Evolutionary conservation across 1,140 invertebrate genomes (phyloP).

Genomic region (Popillia japonica): DNA sequence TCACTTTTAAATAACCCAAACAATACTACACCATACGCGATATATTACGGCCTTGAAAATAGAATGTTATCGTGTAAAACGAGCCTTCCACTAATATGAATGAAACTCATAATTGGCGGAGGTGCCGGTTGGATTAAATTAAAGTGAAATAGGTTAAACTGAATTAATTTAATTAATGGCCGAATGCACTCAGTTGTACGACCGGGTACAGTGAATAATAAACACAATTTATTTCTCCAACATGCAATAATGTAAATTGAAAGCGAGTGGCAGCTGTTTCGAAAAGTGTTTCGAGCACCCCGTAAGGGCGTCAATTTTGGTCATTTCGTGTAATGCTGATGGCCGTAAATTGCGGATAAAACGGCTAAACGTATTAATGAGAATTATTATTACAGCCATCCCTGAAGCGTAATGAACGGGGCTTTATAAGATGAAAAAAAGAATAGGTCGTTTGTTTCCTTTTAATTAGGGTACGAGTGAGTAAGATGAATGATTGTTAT

Average conservation of each 20-base stretch:
- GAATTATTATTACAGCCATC: too few species aligned
- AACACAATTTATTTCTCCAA: neutral
- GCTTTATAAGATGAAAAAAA: too few species aligned
- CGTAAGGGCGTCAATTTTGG: neutral
- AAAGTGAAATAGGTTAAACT: neutral
- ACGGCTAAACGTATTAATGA: neutral
- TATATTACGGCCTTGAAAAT: too few species aligned
- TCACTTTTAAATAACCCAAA: too few species aligned
- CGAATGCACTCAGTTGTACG: neutral
- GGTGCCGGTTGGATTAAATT: neutral
- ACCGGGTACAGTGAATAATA: neutral
- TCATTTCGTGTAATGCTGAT: neutral
- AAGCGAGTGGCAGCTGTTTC: neutral
- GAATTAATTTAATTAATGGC: neutral
- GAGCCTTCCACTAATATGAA: neutral
- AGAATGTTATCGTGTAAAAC: neutral
- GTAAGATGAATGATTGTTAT: too few species aligned
- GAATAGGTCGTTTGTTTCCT: too few species aligned
- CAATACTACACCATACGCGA: too few species aligned
- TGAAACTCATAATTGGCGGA: neutral
- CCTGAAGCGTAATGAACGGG: too few species aligned
- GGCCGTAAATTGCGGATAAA: neutral
- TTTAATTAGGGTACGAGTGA: too few species aligned
- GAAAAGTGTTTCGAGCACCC: neutral
- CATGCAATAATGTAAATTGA: neutral